A percentile compares a stretch with the other conserved stretches of the same genome.
phyloP scores from a whole-genome alignment of 2,113 vertebrate species.

The Austrofundulus limnaeus region DNA sequence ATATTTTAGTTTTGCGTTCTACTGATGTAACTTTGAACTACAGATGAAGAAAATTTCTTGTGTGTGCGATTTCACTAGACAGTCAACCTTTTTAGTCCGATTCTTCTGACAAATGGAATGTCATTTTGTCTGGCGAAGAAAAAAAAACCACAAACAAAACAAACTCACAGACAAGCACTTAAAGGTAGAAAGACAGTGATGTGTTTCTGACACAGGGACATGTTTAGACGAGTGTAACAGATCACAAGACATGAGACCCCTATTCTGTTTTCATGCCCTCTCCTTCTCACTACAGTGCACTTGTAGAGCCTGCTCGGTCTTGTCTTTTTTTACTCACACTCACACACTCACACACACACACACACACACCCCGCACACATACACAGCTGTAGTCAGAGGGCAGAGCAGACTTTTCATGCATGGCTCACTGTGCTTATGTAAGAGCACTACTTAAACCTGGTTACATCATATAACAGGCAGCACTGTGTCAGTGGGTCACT shows the following conservation, averaged over 20 bases:
- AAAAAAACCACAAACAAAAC: background rate
- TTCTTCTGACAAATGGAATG: background rate
- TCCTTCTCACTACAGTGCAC: conserved; percentile 50
- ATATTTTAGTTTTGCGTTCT: too few relatives aligned
- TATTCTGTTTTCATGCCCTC: conserved; percentile 39
- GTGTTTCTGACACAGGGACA: conserved; percentile 1
- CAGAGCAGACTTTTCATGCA: conserved; percentile 68
- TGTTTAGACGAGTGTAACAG: conserved; percentile 12
- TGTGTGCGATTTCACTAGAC: too few relatives aligned
- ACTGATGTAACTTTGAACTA: too few relatives aligned
- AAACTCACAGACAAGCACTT: conserved; percentile 18
- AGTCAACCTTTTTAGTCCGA: too few relatives aligned
- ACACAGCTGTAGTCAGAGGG: conserved; percentile 64
- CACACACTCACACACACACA: background rate
- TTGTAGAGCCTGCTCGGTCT: conserved; percentile 55
- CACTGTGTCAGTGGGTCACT: conserved; percentile 80
- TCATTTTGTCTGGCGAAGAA: background rate
- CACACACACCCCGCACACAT: conserved; percentile 4
- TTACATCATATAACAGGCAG: conserved; percentile 72
- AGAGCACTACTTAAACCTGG: conserved; percentile 72
- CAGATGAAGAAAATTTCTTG: too few relatives aligned
- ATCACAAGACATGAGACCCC: conserved; percentile 35
- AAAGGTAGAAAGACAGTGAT: conserved; percentile 13
- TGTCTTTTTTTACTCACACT: background rate
- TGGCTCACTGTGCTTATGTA: conserved; percentile 74